Base-by-base conservation (phyloP, 2,113 vertebrate genomes). In the Cathartes aura region DNA sequence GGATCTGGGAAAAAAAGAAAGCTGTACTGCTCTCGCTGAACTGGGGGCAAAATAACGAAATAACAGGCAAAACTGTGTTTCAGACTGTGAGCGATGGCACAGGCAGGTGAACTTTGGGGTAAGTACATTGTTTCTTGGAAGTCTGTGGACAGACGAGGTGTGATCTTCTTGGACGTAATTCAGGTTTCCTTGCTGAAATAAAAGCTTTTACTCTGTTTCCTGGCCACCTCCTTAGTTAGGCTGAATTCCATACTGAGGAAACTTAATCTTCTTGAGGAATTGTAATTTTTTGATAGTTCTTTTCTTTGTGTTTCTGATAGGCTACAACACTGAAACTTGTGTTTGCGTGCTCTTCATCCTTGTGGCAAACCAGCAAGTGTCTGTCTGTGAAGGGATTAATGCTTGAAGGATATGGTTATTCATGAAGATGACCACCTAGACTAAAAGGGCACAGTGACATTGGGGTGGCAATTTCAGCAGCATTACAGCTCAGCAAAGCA, bases 61-160 rank as follows among this genome's bases (percentile, higher is more conserved):
- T 38, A 38, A 38, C 38, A 38, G 67, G 34, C 53, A 73, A 43
- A 78, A 60, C 18, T 42, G 11, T 70, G 52, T 80, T 88, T 79
- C 43, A 80, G 23, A 16, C 83, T 14, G 21, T 19, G 50, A 84
- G 53, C 1, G 2, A 42, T 42, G 24, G 40, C 79, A 79, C 66
- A 79, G 43, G 47, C 23, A 21, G 66, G 58, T 83, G 89, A 93
- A 76, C 53, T 81, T 52, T 4, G 17, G 86, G 59, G 19, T 84
- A 93, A 64, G 76, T 58, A 85, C 21, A 9, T 58, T 34, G 38
- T 58, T 94, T 82, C 90, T 78, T 90, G 90, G 78, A 95, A 96
- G 18, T 71, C 73, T 75, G 26, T 59, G 32, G 50, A 75, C 64
- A 82, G 53, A 81, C 82, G 68, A 87, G 47, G 18, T 79, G 50